Percentiles rank a stretch among this genome's conserved stretches.
phyloP scores from a whole-genome alignment of 2,888 invertebrate species.

The Xestobium rufovillosum region DNA sequence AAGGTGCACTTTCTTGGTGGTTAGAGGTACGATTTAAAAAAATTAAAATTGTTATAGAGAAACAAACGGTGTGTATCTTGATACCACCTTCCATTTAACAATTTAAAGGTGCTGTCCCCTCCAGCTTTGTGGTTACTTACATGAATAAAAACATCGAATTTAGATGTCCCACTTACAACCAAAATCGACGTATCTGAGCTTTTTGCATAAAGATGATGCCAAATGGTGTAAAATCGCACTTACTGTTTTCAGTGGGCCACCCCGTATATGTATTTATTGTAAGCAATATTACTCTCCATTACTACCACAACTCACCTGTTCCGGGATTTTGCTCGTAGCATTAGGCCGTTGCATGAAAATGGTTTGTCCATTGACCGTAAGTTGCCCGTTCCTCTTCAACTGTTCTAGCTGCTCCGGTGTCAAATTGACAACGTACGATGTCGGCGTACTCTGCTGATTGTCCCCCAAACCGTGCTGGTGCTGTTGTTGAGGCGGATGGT shows the following conservation, averaged over 20 bases:
- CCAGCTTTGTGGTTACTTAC: no score
- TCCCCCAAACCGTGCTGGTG: slow-evolving; percentile 16
- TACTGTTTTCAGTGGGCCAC: no score
- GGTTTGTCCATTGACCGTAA: slow-evolving; percentile 43
- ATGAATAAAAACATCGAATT: no score
- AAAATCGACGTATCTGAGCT: no score
- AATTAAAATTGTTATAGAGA: slow-evolving; percentile 9
- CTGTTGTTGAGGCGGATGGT: slow-evolving; percentile 26
- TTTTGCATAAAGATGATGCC: no score
- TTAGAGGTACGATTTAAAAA: no score
- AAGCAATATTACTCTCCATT: slow-evolving; percentile 10
- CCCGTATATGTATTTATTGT: slow-evolving; percentile 16
- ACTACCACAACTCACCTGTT: slow-evolving; percentile 14
- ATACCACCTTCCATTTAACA: no score
- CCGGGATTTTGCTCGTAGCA: slow-evolving; percentile 15
- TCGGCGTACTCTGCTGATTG: slow-evolving; percentile 27
- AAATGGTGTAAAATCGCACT: no score
- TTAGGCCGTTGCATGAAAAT: slow-evolving; percentile 42
- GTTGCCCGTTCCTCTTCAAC: slow-evolving; percentile 40
- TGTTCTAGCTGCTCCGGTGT: slow-evolving; percentile 43
- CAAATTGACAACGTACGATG: slow-evolving; percentile 43
- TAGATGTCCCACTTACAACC: no score
- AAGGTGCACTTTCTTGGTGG: no score
- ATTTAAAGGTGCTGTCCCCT: no score
- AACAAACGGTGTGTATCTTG: slow-evolving; percentile 12